A percentile compares a stretch with the other conserved stretches of the same genome.
These are phyloP conservation scores for Drosophila sechellia DNA, from an alignment of 1,140 invertebrate genomes.

Conservation along the genomic window DNA sequence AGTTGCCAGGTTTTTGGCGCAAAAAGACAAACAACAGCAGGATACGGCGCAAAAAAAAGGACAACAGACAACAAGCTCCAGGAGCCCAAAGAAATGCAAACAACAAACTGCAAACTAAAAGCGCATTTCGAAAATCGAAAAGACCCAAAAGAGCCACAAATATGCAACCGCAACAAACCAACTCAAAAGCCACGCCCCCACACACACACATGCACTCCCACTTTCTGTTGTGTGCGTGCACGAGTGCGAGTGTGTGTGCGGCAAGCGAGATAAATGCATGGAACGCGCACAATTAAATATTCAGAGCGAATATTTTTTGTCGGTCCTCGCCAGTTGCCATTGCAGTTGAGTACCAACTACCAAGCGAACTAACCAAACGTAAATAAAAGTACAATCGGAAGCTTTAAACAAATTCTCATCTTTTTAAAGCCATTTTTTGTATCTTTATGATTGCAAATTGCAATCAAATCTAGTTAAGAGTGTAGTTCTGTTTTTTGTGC, in stretches of 20 bases:
- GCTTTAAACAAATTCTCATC: slow-evolving; percentile 2
- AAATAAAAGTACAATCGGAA: slow-evolving; percentile 2
- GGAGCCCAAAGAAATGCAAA: slow-evolving; percentile 66
- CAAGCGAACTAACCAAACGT: slow-evolving; percentile 39
- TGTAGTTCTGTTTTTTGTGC: too few species aligned
- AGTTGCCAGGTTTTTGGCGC: slow-evolving; percentile 60
- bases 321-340: slow-evolving; percentile 40
- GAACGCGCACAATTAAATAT: slow-evolving; percentile 78
- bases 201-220: background rate
- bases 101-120: slow-evolving; percentile 64
- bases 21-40: slow-evolving; percentile 35
- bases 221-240: background rate
- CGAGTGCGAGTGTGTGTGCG: slow-evolving; percentile 8
- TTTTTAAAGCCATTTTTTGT: background rate
- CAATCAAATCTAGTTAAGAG: background rate
- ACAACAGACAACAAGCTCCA: slow-evolving; percentile 27
- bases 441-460: background rate
- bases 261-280: slow-evolving; percentile 55
- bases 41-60: slow-evolving; percentile 1
- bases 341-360: slow-evolving; percentile 36
- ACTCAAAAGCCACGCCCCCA: slow-evolving; percentile 42
- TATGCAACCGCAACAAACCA: slow-evolving; percentile 67
- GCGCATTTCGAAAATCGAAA: slow-evolving; percentile 78
- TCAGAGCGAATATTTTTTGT: slow-evolving; percentile 74
- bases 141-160: slow-evolving; percentile 68